phyloP scores from a whole-genome alignment of 1,140 invertebrate genomes.

The Drosophila sp. region DNA sequence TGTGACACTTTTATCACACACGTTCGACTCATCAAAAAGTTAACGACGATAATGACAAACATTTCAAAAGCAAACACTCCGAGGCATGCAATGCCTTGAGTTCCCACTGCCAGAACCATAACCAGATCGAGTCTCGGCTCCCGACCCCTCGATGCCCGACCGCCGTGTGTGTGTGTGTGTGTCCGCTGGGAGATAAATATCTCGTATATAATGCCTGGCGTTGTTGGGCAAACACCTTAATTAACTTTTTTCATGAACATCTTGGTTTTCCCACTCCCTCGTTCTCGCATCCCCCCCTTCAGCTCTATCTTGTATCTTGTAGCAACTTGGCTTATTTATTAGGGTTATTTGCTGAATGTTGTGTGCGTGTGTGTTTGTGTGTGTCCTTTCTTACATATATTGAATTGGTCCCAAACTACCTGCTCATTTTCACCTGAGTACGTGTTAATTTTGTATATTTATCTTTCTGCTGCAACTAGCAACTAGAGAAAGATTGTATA shows the following conservation, averaged over 20 bases:
- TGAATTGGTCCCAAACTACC: slow-evolving; percentile 50
- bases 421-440: slow-evolving; percentile 78
- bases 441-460: slow-evolving; percentile 80
- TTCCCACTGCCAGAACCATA: slow-evolving; percentile 25
- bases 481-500: slow-evolving; percentile 62
- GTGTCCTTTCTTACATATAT: slow-evolving; percentile 43
- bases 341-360: slow-evolving; percentile 70
- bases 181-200: slow-evolving; percentile 69
- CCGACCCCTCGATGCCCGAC: neutral
- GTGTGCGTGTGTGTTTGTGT: slow-evolving; percentile 24
- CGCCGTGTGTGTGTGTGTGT: slow-evolving; percentile 18
- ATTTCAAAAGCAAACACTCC: slow-evolving; percentile 77
- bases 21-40: slow-evolving; percentile 81
- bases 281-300: neutral
- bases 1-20: slow-evolving; percentile 80
- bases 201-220: slow-evolving; percentile 68
- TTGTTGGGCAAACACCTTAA: slow-evolving; percentile 77
- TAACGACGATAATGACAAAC: slow-evolving; percentile 80
- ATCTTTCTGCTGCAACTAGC: slow-evolving; percentile 56
- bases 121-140: slow-evolving; percentile 26
- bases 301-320: slow-evolving; percentile 31
- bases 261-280: slow-evolving; percentile 34
- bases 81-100: slow-evolving; percentile 38
- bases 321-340: slow-evolving; percentile 77
- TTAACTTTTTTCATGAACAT: slow-evolving; percentile 76